A percentile compares a stretch with the other conserved stretches of the same genome.
These are phyloP conservation scores for Hyperoplus lanceolatus DNA, from an alignment of 2,797 vertebrate genomes.

Conservation along the genomic window DNA sequence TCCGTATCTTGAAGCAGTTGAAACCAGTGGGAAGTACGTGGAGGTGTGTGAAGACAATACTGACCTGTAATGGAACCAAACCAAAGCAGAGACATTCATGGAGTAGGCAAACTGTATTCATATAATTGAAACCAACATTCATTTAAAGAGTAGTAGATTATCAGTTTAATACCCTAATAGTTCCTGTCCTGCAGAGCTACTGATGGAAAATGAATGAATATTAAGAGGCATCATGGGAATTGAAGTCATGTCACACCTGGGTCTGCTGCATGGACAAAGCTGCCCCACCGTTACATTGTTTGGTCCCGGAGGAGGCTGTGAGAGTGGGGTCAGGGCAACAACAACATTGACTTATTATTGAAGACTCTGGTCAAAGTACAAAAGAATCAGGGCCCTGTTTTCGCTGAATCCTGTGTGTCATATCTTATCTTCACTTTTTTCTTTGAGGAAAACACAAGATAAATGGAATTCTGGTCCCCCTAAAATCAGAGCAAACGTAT, in stretches of 20 bases:
- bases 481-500: neutral
- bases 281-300: neutral
- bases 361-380: slow-evolving; percentile 78
- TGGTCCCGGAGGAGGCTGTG: neutral
- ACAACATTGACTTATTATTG: slow-evolving; percentile 68
- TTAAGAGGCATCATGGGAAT: neutral
- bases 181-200: neutral
- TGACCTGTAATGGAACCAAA: neutral
- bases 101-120: neutral
- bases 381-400: slow-evolving; percentile 25
- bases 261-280: neutral
- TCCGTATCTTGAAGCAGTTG: neutral
- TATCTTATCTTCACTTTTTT: slow-evolving; percentile 69
- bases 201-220: neutral
- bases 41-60: neutral
- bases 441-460: slow-evolving; percentile 44
- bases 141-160: neutral
- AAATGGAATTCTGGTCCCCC: neutral
- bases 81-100: neutral
- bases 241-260: neutral
- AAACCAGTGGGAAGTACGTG: neutral
- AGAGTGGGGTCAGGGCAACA: slow-evolving; percentile 41
- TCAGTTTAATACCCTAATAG: neutral
- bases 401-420: slow-evolving; percentile 18
- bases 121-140: no score